Base-by-base conservation (phyloP, 2,888 invertebrate genomes). In the Pterostichus madidus region DNA sequence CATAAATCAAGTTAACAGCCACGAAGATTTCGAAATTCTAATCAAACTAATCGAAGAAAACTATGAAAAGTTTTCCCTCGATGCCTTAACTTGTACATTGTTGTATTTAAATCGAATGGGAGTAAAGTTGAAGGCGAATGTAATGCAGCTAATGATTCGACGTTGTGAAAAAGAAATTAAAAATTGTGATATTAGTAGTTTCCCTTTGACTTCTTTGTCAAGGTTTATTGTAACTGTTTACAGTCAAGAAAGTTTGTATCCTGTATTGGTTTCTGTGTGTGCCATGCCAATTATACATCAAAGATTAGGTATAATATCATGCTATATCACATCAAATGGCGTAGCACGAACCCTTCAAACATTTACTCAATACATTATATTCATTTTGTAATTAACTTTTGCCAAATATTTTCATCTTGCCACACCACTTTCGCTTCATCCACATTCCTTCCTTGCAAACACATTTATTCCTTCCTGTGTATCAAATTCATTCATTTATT, bases 61-160 rank as follows among this genome's bases (percentile, higher is more conserved):
- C 15, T 84, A 89, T 32, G 31, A 85, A 5, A 46, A 87, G 3
- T 90, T 91, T 86, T 87, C 89, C 84, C 64, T 87, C 0, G 87
- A 90, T 46, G 89, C 89, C 44, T 85, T 91, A 46, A 90, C 91
- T 84, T 90, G 90, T 84, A 87, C 89, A 77, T 87, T 91, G 32
- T 87, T 91, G 15, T 91, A 92, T 85, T 87, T 92, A 68, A 89
- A 88, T 59, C 91, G 91, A 87, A 88, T 92, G 85, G 91, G 90
- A 4, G 84, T 92, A 5, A 84, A 87, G 7, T 85, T 89, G 49
- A 86, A 87, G 46, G 86, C 89, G 71, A 75, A 84, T 0, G 84
- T 88, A 0, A 85, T 91, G 84, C 88, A 90, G 80, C 84, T 86
- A n/a, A 83, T 92, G 4, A 86, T 91, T 2, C 56, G 85, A 1